Evolutionary conservation across 1,140 invertebrate genomes (phyloP).

Genomic region (Ylistrum balloti): DNA sequence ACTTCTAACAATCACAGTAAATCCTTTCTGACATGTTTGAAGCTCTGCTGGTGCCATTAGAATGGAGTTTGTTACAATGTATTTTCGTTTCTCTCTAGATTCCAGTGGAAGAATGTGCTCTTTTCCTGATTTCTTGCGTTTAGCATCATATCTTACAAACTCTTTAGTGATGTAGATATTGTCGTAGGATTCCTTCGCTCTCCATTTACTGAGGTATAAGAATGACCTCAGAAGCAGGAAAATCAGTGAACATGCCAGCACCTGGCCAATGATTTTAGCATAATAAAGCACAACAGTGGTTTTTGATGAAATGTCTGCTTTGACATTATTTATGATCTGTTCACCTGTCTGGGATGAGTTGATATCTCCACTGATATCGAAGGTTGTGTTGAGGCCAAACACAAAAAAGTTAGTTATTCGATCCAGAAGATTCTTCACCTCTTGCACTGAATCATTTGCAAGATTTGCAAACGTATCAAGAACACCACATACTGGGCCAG

Average conservation of each 20-base stretch:
- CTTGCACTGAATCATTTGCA: background rate
- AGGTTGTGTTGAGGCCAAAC: conserved; percentile 47
- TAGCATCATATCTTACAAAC: conserved; percentile 49
- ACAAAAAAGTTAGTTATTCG: conserved; percentile 41
- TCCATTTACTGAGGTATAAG: conserved; percentile 52
- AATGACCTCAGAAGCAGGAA: conserved; percentile 47
- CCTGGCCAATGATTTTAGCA: conserved; percentile 34
- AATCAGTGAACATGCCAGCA: conserved; percentile 37
- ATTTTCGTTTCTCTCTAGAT: conserved; percentile 52
- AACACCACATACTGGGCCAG: conserved; percentile 13
- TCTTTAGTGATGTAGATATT: conserved; percentile 59
- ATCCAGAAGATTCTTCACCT: background rate
- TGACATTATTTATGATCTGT: conserved; percentile 43
- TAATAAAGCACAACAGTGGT: background rate
- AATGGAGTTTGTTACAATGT: conserved; percentile 48
- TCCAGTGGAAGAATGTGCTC: conserved; percentile 53
- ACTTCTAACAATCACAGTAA: conserved; percentile 58
- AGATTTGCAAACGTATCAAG: conserved; percentile 9
- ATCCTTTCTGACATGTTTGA: conserved; percentile 47
- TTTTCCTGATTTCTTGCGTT: conserved; percentile 43
- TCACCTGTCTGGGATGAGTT: conserved; percentile 49
- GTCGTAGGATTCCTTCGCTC: conserved; percentile 51
- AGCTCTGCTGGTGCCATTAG: conserved; percentile 47
- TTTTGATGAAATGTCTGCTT: conserved; percentile 25
- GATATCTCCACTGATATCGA: background rate